Evolutionary conservation across 2,113 vertebrate genomes (phyloP).

Genomic region (Helogale parvula): DNA sequence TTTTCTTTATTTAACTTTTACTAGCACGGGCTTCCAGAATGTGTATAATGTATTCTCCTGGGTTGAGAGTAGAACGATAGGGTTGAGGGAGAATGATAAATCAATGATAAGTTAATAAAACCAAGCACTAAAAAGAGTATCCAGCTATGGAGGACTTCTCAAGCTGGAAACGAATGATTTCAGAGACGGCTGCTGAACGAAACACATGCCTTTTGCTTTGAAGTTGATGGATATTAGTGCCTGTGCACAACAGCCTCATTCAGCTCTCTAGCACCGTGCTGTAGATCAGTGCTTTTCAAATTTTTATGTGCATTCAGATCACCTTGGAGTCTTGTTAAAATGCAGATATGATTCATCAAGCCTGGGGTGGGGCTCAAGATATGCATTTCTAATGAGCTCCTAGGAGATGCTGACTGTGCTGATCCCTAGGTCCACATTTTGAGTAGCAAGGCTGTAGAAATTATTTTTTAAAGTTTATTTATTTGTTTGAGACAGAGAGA

Average conservation of each 20-base stretch:
- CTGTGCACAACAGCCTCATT: not conserved
- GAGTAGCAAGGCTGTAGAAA: not conserved
- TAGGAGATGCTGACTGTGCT: not conserved
- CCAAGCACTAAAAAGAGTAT: not conserved
- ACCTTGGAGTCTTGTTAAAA: not conserved
- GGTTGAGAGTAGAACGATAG: not conserved
- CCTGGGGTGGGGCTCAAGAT: not conserved
- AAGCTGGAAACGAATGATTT: not conserved
- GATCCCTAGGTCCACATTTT: not conserved
- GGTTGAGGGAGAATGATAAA: not conserved
- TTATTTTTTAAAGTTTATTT: not conserved
- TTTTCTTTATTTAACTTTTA: slow-evolving; percentile 40
- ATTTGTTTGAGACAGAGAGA: too few species aligned
- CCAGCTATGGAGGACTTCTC: not conserved
- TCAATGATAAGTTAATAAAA: slow-evolving; percentile 45
- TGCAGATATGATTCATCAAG: not conserved
- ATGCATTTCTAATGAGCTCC: not conserved
- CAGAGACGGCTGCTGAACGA: not conserved
- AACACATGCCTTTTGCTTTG: not conserved
- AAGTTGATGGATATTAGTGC: too few species aligned
- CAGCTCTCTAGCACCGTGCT: not conserved
- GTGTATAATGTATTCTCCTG: not conserved
- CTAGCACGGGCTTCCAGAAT: not conserved
- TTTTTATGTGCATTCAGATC: not conserved
- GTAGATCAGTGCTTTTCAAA: not conserved